Evolutionary conservation across 2,113 vertebrate genomes (phyloP).

Genomic region (Lota lota): DNA sequence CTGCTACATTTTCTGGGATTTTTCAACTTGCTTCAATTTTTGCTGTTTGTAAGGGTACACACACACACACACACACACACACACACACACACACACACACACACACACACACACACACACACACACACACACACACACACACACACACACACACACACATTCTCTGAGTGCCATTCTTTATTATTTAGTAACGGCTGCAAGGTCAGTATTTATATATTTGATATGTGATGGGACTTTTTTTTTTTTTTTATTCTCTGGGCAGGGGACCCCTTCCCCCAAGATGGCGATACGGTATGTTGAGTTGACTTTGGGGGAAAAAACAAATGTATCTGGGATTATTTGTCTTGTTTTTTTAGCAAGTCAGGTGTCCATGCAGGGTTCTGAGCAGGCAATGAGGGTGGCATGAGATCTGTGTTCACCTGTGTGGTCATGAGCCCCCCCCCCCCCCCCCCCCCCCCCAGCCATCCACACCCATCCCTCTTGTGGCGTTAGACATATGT

Average conservation of each 20-base stretch:
- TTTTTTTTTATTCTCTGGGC: neutral
- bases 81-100: too few species aligned
- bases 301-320: neutral
- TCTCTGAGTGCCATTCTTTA: neutral
- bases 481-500: conserved; percentile 22
- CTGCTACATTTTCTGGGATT: too few species aligned
- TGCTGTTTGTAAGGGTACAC: too few species aligned
- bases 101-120: neutral
- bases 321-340: too few species aligned
- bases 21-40: too few species aligned
- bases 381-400: too few species aligned
- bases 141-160: neutral
- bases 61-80: too few species aligned
- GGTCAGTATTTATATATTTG: neutral
- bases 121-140: too few species aligned
- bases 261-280: neutral
- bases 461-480: neutral
- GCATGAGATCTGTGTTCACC: neutral
- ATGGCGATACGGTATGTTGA: neutral
- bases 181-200: neutral
- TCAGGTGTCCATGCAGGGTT: too few species aligned
- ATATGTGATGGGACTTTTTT: neutral
- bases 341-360: too few species aligned
- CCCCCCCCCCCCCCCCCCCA: too few species aligned
- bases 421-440: neutral